Evolutionary conservation across 2,797 vertebrate genomes (phyloP), one percentile per base, ranked within the genome.

Genomic region (Craterocephalus amniculus): DNA sequence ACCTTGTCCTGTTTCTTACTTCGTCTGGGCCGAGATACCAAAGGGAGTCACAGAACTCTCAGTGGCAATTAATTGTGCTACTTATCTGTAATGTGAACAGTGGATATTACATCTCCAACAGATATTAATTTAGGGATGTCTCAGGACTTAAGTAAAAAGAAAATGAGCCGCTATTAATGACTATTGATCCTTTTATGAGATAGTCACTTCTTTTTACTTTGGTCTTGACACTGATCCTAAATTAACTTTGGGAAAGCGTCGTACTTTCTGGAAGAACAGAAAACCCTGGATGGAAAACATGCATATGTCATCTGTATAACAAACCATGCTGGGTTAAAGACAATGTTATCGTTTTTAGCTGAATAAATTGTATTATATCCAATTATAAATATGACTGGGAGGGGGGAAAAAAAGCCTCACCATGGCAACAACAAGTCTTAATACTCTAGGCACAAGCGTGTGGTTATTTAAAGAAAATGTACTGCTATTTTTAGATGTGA

Each of bases 81-180:
- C 86, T 90, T 91, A 91, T 92, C 88, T 90, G 74, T 88, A 89
- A 92, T 87, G 81, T 81, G 89, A 89, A 88, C 81, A 76, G 84
- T 91, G 88, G 86, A 90, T 89, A 91, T 91, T 88, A 86, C 81
- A 86, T 90, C 85, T 89, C 80, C 80, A 81, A 72, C 58, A 84
- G 80, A 90, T 89, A 90, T 90, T 89, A 87, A 90, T 92, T 89
- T 91, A 92, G 91, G 84, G 84, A 88, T 78, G 80, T 87, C 87
- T 88, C 67, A 85, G 77, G 82, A 89, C 83, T 87, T 79, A 89
- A 90, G 93, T 86, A 81, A 83, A 92, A 87, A 89, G 87, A 86
- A 92, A 91, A 91, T 88, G 79, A 90, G 85, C 38, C 74, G 36
- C 66, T 72, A 90, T 91, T 92, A 92, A 91, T 82, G 78, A 84